Conservation (phyloP, 2,888 invertebrate species). For the Antheraea yamamai region DNA sequence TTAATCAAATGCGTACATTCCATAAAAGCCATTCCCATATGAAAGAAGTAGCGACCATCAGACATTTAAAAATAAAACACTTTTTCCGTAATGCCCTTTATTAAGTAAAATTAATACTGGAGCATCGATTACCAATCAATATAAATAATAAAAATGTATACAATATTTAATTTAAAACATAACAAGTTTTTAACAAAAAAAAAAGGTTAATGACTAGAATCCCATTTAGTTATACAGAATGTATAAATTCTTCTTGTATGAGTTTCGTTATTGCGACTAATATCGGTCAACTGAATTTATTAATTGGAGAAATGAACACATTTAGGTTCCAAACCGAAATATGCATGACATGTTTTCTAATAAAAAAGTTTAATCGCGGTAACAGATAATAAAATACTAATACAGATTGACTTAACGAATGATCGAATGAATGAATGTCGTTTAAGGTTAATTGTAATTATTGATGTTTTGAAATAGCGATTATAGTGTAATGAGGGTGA, state of each 20-base stretch:
- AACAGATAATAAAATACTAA: conserved; percentile 2
- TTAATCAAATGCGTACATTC: too few species aligned
- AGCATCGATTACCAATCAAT: conserved; percentile 67
- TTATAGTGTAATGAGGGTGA: conserved; percentile 23
- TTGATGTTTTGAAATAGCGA: not conserved
- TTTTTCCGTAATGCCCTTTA: conserved; percentile 61
- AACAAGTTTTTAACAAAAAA: conserved; percentile 59
- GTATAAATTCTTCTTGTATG: conserved; percentile 23
- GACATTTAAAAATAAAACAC: conserved; percentile 18
- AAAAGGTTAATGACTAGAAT: conserved; percentile 67
- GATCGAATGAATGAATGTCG: not conserved
- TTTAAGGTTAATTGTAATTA: not conserved
- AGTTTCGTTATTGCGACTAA: too few species aligned
- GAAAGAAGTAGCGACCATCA: too few species aligned
- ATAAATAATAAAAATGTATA: conserved; percentile 74
- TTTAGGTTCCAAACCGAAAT: not conserved
- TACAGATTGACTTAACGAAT: not conserved
- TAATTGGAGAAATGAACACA: not conserved
- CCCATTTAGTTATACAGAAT: conserved; percentile 34
- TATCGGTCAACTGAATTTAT: not conserved
- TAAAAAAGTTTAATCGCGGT: not conserved
- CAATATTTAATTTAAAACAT: conserved; percentile 70
- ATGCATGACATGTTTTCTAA: not conserved
- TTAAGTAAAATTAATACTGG: conserved; percentile 69
- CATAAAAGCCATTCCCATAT: too few species aligned